These are phyloP conservation scores for Gortyna flavago DNA, from an alignment of 2,888 invertebrate genomes.

Conservation along the genomic window DNA sequence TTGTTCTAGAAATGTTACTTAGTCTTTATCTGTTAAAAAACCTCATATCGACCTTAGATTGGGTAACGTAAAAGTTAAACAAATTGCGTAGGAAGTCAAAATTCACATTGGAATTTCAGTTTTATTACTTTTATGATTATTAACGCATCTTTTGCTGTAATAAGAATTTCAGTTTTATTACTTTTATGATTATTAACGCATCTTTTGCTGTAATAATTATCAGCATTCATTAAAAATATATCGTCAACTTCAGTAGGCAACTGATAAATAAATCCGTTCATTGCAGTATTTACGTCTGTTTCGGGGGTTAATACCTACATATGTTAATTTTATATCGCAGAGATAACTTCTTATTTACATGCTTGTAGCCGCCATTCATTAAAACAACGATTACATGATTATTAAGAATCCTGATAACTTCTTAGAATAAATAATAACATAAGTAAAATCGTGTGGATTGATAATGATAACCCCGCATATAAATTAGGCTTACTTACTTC, in stretches of 20 bases:
- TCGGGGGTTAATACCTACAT: conserved; percentile 53
- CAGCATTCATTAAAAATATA: background rate
- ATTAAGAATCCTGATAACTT: conserved; percentile 32
- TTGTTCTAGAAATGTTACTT: background rate
- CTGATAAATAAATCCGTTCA: conserved; percentile 37
- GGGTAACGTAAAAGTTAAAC: background rate
- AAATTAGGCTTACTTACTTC: background rate
- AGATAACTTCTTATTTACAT: conserved; percentile 43
- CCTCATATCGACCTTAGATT: background rate
- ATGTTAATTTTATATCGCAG: conserved; percentile 46
- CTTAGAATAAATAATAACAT: conserved; percentile 19
- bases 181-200: conserved; percentile 3
- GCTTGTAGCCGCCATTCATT: conserved; percentile 22
- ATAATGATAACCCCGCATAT: background rate
- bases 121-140: conserved; percentile 12
- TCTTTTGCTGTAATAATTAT: background rate
- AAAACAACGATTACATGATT: conserved; percentile 29
- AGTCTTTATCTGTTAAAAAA: background rate
- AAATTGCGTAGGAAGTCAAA: conserved; percentile 4
- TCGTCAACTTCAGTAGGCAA: background rate
- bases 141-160: background rate
- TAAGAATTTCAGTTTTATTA: conserved; percentile 7
- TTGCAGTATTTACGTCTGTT: conserved; percentile 32
- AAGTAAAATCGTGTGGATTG: conserved; percentile 24
- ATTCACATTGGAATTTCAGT: fast-evolving